Percentiles rank a stretch among this genome's conserved stretches.
Evolutionary conservation across 92 coral and sea anemone species (phyloP).

Genomic region (Scolanthus callimorphus): DNA sequence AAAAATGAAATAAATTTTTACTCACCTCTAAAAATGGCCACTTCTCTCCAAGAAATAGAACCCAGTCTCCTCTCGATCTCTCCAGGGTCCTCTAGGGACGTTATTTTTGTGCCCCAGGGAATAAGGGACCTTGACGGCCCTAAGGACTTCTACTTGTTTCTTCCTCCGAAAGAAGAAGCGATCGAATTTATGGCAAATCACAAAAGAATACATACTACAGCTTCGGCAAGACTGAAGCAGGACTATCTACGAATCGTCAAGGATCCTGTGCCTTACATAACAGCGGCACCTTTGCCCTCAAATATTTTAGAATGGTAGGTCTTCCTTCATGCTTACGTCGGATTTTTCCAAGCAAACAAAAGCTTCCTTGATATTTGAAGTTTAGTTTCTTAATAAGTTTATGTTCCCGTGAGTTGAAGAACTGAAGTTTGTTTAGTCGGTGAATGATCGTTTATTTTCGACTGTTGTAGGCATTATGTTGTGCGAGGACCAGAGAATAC

Average conservation of each 20-base stretch:
- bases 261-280: conserved; percentile 95
- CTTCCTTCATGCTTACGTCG: too few species aligned
- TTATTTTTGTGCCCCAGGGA: background rate
- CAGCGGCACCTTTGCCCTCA: conserved; percentile 92
- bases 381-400: too few species aligned
- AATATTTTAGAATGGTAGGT: conserved; percentile 93
- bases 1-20: too few species aligned
- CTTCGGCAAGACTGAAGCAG: conserved; percentile 91
- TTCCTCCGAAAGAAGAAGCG: too few species aligned
- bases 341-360: too few species aligned
- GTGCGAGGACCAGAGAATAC: conserved; percentile 98
- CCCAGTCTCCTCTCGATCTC: too few species aligned
- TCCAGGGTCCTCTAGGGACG: too few species aligned
- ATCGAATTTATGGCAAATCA: conserved; percentile 70
- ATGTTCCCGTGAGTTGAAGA: too few species aligned
- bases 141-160: background rate
- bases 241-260: conserved; percentile 87
- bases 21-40: too few species aligned
- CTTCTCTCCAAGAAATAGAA: too few species aligned
- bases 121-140: background rate
- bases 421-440: background rate
- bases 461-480: conserved; percentile 95
- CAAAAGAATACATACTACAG: conserved; percentile 88
- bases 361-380: too few species aligned
- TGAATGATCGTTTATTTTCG: background rate